phyloP scores from a whole-genome alignment of 1,140 invertebrate genomes.

The Macrotrachela quadricornifera region DNA sequence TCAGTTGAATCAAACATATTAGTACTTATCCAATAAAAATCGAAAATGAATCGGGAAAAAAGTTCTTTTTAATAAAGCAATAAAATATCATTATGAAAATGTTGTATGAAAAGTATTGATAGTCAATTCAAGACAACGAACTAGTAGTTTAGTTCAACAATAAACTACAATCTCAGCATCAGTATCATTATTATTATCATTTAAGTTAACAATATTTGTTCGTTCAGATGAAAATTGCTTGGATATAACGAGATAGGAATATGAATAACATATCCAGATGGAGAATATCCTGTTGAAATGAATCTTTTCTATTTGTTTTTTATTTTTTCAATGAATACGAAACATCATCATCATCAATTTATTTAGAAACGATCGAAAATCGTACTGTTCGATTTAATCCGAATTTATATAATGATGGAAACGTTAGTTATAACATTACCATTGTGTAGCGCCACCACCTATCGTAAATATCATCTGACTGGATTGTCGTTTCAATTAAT shows the following conservation, averaged over 20 bases:
- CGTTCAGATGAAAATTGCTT: constrained; percentile 74
- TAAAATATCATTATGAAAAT: constrained; percentile 77
- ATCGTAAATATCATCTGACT: no score
- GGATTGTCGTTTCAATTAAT: no score
- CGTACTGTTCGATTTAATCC: constrained; percentile 84
- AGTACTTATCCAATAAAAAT: constrained; percentile 72
- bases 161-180: constrained; percentile 75
- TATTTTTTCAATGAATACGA: constrained; percentile 34
- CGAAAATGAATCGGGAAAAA: constrained; percentile 47
- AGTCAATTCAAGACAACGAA: constrained; percentile 58
- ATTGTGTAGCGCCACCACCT: constrained; percentile 98
- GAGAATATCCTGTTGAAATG: constrained; percentile 34
- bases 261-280: constrained; percentile 48
- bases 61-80: constrained; percentile 53
- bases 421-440: constrained; percentile 78
- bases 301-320: constrained; percentile 36
- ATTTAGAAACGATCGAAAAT: constrained; percentile 75
- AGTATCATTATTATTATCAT: constrained; percentile 70
- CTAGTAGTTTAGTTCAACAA: constrained; percentile 83
- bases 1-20: no score
- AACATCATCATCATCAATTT: constrained; percentile 44
- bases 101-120: constrained; percentile 24
- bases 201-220: constrained; percentile 81
- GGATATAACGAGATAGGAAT: constrained; percentile 91
- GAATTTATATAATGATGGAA: constrained; percentile 87